A percentile compares a stretch with the other conserved stretches of the same genome.
phyloP scores from a whole-genome alignment of 2,888 invertebrate genomes.

The Melanotus villosus region DNA sequence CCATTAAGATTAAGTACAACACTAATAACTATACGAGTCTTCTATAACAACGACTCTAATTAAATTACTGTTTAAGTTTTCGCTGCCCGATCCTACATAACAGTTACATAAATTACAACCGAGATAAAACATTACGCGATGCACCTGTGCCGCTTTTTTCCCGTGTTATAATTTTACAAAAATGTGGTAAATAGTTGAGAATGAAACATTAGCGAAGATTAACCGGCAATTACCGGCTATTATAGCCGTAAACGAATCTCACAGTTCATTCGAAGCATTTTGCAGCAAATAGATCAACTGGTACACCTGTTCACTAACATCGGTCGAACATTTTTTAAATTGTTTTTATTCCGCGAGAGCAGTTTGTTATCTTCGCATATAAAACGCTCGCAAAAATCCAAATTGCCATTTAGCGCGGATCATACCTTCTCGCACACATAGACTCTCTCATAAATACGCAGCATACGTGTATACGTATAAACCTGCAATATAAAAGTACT shows the following conservation, averaged over 20 bases:
- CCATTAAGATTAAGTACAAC: slow-evolving; percentile 27
- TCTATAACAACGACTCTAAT: slow-evolving; percentile 41
- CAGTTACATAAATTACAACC: slow-evolving; percentile 53
- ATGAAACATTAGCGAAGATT: slow-evolving; percentile 61
- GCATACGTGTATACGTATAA: no score
- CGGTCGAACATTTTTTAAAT: slow-evolving; percentile 36
- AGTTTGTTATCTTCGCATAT: slow-evolving; percentile 5
- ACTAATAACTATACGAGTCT: slow-evolving; percentile 26
- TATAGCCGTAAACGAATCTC: slow-evolving; percentile 60
- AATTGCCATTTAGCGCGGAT: slow-evolving; percentile 24
- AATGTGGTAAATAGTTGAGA: slow-evolving; percentile 64
- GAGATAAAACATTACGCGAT: slow-evolving; percentile 47
- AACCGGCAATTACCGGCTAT: slow-evolving; percentile 63
- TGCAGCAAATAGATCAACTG: slow-evolving; percentile 60
- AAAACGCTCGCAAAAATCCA: slow-evolving; percentile 14
- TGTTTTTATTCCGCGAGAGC: slow-evolving; percentile 23
- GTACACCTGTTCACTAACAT: slow-evolving; percentile 51
- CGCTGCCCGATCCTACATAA: slow-evolving; percentile 41
- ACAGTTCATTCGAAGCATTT: slow-evolving; percentile 59
- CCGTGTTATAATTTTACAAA: slow-evolving; percentile 62
- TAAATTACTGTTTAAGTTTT: slow-evolving; percentile 43
- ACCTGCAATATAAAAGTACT: slow-evolving; percentile 28
- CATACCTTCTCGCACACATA: slow-evolving; percentile 36
- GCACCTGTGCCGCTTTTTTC: slow-evolving; percentile 58
- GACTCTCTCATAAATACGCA: no score